These are phyloP conservation scores for Conger conger DNA, from an alignment of 2,113 vertebrate genomes.

Conservation along the genomic window DNA sequence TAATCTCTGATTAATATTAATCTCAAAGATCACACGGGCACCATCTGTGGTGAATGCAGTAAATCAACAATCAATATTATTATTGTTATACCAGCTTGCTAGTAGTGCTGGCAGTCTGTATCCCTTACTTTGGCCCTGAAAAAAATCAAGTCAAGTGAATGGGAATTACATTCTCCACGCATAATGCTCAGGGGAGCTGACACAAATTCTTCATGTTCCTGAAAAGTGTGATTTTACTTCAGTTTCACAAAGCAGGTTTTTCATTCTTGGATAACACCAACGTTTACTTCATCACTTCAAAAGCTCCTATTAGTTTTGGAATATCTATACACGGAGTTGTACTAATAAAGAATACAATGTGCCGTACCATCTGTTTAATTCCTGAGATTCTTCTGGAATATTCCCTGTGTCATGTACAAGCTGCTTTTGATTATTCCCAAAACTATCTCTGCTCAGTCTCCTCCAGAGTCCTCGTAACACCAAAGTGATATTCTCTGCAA, in stretches of 20 bases:
- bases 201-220: not conserved
- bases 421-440: conserved; percentile 52
- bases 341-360: conserved; percentile 54
- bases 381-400: conserved; percentile 58
- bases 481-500: conserved; percentile 47
- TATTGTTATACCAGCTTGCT: not conserved
- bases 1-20: not conserved
- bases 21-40: not conserved
- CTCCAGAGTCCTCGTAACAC: conserved; percentile 57
- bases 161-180: not conserved
- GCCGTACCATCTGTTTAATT: conserved; percentile 50
- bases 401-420: conserved; percentile 57
- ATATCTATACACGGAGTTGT: conserved; percentile 61
- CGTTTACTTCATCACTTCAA: conserved; percentile 40
- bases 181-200: not conserved
- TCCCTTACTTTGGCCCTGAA: not conserved
- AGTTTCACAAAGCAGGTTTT: conserved; percentile 44
- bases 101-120: not conserved
- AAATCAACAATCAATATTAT: not conserved
- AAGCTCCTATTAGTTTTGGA: conserved; percentile 48
- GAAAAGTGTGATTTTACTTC: conserved; percentile 42
- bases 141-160: not conserved
- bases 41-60: no score
- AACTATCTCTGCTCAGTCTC: conserved; percentile 62
- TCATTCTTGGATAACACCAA: conserved; percentile 55